Evolutionary conservation across 2,797 vertebrate species (phyloP).

Genomic region (Syncerus caffer): DNA sequence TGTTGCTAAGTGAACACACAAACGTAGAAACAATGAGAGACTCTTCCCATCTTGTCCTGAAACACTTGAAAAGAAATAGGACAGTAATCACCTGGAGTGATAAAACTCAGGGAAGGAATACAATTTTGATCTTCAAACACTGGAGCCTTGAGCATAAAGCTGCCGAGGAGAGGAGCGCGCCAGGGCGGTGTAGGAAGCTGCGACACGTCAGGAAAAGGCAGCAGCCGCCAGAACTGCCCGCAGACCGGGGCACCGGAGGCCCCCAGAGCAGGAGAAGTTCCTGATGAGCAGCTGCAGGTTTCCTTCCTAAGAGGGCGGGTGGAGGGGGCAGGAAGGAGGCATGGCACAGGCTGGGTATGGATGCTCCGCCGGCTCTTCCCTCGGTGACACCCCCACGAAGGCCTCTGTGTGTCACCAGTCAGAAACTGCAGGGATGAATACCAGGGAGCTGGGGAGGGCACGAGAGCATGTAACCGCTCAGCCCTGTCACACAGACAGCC

Average conservation of each 20-base stretch:
- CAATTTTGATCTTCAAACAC: background rate
- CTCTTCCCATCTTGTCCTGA: background rate
- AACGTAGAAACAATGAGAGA: background rate
- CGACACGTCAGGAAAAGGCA: fast-evolving
- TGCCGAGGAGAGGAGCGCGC: background rate
- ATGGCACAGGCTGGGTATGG: background rate
- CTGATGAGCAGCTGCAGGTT: background rate
- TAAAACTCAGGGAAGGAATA: background rate
- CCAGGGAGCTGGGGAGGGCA: background rate
- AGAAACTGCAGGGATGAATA: background rate
- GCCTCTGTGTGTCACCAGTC: background rate
- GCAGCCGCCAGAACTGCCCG: fast-evolving
- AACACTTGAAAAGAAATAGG: background rate
- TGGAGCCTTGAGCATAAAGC: background rate
- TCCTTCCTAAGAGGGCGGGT: background rate
- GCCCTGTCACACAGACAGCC: background rate
- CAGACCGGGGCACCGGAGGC: fast-evolving
- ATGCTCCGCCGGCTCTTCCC: background rate
- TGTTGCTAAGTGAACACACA: fast-evolving
- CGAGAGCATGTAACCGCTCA: background rate
- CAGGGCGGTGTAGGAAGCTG: background rate
- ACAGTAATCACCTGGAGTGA: background rate
- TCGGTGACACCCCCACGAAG: background rate
- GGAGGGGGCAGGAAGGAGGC: background rate
- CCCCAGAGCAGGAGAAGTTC: no score